These are phyloP conservation scores for Rattus rattus DNA, from an alignment of 2,113 vertebrate species.

Conservation along the genomic window DNA sequence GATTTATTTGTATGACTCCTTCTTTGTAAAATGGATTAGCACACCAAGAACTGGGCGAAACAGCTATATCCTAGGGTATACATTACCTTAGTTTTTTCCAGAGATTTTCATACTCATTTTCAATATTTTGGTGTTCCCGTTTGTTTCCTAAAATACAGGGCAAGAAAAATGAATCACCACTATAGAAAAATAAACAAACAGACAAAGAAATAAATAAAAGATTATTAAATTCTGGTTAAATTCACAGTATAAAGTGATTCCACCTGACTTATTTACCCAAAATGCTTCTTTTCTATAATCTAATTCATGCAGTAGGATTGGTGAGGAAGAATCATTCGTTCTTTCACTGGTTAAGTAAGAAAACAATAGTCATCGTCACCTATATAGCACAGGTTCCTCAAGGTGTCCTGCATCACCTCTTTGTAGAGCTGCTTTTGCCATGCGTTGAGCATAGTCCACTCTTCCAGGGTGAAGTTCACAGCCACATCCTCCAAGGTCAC, in stretches of 20 bases:
- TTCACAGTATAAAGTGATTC: not conserved
- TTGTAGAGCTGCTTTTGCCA: not conserved
- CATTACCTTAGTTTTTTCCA: not conserved
- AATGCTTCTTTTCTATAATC: not conserved
- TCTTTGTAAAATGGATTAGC: not conserved
- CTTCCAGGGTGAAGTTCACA: not conserved
- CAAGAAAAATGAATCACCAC: not conserved
- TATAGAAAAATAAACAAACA: not conserved
- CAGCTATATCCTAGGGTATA: not conserved
- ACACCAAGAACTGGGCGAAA: not conserved
- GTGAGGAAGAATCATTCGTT: not conserved
- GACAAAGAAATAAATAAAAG: not conserved
- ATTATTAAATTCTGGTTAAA: not conserved
- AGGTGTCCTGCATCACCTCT: not conserved
- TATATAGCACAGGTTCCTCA: not conserved
- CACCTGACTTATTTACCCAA: not conserved
- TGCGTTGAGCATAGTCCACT: not conserved
- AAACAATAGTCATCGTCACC: not conserved
- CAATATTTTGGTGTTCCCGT: not conserved
- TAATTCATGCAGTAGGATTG: not conserved
- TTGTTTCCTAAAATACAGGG: not conserved
- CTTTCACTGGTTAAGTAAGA: not conserved
- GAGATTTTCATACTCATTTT: not conserved
- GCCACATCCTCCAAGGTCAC: conserved; percentile 1
- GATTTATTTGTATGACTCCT: not conserved